Base-by-base conservation (phyloP, 2,888 invertebrate species). In the Pachliopta kotzebuea region DNA sequence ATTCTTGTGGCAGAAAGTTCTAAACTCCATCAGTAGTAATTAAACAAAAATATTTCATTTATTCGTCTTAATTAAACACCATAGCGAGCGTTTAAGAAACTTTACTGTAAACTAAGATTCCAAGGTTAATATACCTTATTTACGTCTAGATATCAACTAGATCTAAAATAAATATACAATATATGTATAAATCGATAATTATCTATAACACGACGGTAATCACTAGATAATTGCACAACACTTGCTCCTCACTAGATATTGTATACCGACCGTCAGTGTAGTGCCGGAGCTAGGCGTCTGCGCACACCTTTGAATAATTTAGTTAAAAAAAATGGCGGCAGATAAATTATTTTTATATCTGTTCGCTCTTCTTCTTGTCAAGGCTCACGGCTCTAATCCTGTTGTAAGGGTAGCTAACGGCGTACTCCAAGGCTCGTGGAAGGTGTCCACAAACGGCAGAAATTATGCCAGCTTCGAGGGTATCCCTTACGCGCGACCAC, bases 401-500 rank as follows among this genome's bases (percentile, higher is more conserved):
- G 71, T 81, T 1, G 82, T 89, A 2, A 78, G 84, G 62, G 78
- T 90, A 0, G 70, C 79, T 2, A 78, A 86, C 61, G 92, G 92
- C 0, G 60, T 82, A 0, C 66, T 92, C 0, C 84, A 83, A 60
- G 92, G 92, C 0, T 61, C 81, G 0, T 92, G 90, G 92, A 85
- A 82, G 63, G 73, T 78, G 1, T 88, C 92, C 0, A 78, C 83
- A 1, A 82, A 85, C 56, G 86, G 90, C 24, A 76, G 92, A 69
- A 74, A 78, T 0, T 94, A 88, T 69, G 93, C 93, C 11, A 93
- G 94, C 49, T 95, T 94, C 71, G 88, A 93, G 71, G 94, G 95
- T 0, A 85, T 95, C 56, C 95, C 95, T 0, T 95, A 94, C 72
- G 95, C 95, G 0, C 79, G 92, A 60, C 93, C 95, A 18, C 95